phyloP scores from a whole-genome alignment of 2,888 invertebrate genomes.

The Globia sparganii region DNA sequence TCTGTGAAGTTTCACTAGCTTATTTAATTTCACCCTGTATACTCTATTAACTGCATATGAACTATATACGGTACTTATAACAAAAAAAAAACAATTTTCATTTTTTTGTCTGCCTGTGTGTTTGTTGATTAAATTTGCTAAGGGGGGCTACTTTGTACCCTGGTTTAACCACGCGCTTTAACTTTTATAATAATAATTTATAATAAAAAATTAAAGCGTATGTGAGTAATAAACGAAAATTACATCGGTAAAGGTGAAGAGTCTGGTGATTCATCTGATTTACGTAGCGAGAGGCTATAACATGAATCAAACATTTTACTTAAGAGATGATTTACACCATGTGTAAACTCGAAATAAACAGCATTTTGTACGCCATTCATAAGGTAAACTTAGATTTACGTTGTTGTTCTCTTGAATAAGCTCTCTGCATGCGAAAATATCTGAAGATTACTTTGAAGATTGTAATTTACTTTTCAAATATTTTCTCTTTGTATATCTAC shows the following conservation, averaged over 20 bases:
- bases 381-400: slow-evolving; percentile 9
- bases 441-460: background rate
- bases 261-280: slow-evolving; percentile 58
- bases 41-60: too few species aligned
- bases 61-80: too few species aligned
- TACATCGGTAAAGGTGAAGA: slow-evolving; percentile 60
- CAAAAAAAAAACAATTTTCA: too few species aligned
- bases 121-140: too few species aligned
- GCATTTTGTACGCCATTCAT: slow-evolving; percentile 8
- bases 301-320: slow-evolving; percentile 46
- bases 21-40: background rate
- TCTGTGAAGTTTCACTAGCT: background rate
- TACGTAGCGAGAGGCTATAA: slow-evolving; percentile 51
- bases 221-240: slow-evolving; percentile 56
- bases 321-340: slow-evolving; percentile 46
- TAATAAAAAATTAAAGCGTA: too few species aligned
- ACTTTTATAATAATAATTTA: too few species aligned
- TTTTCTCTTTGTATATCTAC: background rate
- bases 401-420: slow-evolving; percentile 4
- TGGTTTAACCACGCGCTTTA: too few species aligned
- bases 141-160: too few species aligned
- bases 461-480: background rate
- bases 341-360: slow-evolving; percentile 29
- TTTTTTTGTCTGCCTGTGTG: too few species aligned
- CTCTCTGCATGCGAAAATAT: slow-evolving; percentile 5